Percentiles rank a stretch among this genome's conserved stretches.
Conservation (phyloP, 2,113 vertebrate genomes). For the Petromus typicus region DNA sequence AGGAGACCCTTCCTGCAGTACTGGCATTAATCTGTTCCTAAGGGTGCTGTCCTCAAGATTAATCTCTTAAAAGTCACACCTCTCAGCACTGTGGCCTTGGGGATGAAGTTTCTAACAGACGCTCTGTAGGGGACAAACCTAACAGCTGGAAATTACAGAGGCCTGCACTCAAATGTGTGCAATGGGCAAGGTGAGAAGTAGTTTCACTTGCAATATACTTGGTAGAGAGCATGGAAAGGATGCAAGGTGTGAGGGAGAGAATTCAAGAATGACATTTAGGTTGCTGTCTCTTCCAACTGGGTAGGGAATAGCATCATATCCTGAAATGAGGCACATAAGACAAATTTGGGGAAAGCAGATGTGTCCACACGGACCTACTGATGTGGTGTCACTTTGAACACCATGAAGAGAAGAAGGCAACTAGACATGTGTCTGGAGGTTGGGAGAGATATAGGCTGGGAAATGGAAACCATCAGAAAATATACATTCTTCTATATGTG, state of each 20-base stretch:
- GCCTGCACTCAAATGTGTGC: neutral
- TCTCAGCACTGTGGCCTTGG: neutral
- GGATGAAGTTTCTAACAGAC: neutral
- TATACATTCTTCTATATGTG: neutral
- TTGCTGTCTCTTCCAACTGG: constrained; percentile 8
- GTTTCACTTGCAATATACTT: neutral
- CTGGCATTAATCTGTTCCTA: neutral
- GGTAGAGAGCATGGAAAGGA: neutral
- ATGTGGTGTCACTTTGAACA: neutral
- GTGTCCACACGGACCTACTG: neutral
- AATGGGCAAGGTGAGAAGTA: neutral
- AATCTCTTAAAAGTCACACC: neutral
- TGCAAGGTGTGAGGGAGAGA: neutral
- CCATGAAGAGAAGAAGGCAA: neutral
- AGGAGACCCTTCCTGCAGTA: neutral
- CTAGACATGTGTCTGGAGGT: neutral
- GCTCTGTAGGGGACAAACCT: neutral
- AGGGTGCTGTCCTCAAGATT: neutral
- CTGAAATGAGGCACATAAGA: neutral
- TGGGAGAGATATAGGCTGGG: neutral
- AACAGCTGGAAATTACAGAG: neutral
- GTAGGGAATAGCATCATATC: neutral
- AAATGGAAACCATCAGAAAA: neutral
- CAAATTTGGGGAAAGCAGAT: neutral
- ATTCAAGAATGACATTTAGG: neutral